Base-by-base conservation (phyloP, 1,140 invertebrate genomes). In the Brachionus manjavacas region DNA sequence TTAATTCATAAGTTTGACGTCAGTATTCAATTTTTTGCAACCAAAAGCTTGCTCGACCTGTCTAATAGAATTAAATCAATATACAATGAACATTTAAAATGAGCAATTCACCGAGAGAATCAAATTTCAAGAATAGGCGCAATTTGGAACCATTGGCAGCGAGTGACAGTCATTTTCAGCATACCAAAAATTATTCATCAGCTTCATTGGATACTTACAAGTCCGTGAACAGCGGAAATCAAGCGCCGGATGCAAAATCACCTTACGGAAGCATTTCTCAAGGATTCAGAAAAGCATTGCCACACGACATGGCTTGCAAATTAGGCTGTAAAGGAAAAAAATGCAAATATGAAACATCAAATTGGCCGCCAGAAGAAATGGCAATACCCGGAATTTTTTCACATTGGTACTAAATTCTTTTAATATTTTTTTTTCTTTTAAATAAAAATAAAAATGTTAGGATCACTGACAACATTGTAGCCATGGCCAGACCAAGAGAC, bases 381-480 rank as follows among this genome's bases (percentile, higher is more conserved):
- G 94, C 93, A 0, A 92, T 96, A 84, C 91, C 92, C 84, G 94
- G 93, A 79, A 89, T 95, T 11, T 95, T 93, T 88, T 95, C 94
- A 14, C 93, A 94, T 87, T 95, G 94, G 94, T 95, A 90, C 91
- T 89, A n/a, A 23, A 8, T 80, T n/a, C 16, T 20, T 28, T 35
- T 35, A 7, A 35, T 35, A 2, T 31, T 31, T 3, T 31, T 28
- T 28, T 35, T 7, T 35, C 6, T 35, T 35, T 35, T 35, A 7
- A 35, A 35, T 35, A 6, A 35, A 35, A 7, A 28, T 28, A n/a
- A 31, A 35, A 35, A 35, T 35, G 31, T 0, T 35, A 95, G 94
- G 94, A 93, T 95, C 85, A 95, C 94, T 12, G 93, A 94, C 85
- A 93, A 94, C 86, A 94, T 96, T 86, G 88, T 95, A 85, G 94